Evolutionary conservation across 2,797 vertebrate genomes (phyloP), one percentile per base, ranked within the genome.

Genomic region (Notamacropus eugenii): DNA sequence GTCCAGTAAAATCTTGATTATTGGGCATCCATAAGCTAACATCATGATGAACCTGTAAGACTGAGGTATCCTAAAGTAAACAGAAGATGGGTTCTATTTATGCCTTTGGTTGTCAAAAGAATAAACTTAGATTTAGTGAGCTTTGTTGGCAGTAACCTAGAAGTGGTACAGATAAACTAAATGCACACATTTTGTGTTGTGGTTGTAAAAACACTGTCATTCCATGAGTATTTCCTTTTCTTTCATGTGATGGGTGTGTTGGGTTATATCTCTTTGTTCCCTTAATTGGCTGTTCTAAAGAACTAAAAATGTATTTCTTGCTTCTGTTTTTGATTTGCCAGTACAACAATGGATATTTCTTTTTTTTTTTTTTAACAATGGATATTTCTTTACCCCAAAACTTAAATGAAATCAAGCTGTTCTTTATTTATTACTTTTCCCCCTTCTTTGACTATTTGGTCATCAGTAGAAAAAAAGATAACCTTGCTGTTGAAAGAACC

Each of bases 301-400:
- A 94, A 56, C 93, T 94, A 16, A 13, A 92, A 22, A 28, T 87
- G 50, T 91, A 57, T 95, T 92, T 82, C 59, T 31, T 95, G 91
- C 95, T 96, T 96, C 87, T 96, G 46, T 93, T 94, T n/a, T 93
- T 90, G 91, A 93, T 90, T 22, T 92, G 67, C n/a, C 50, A 82
- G n/a, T 96, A 50, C 93, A 87, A 92, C 55, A 94, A 46, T 92
- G 54, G 92, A 50, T 59, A 92, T 95, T 34, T 92, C 92, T 96
- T 94, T 59, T 46, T 46, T 46, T 52, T 52, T 52, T 52, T 52
- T 52, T 52, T 52, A 82, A 93, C 54, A 93, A 52, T 92, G 54
- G 92, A 52, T 67, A 92, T 95, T n/a, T 92, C 92, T 96, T 94
- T 31, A 40, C 91, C 94, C n/a, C 95, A 94, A 95, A 95, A 95